A percentile compares a stretch with the other conserved stretches of the same genome.
Conservation (phyloP, 2,797 vertebrate genomes). For the Crocodylus rhombifer region DNA sequence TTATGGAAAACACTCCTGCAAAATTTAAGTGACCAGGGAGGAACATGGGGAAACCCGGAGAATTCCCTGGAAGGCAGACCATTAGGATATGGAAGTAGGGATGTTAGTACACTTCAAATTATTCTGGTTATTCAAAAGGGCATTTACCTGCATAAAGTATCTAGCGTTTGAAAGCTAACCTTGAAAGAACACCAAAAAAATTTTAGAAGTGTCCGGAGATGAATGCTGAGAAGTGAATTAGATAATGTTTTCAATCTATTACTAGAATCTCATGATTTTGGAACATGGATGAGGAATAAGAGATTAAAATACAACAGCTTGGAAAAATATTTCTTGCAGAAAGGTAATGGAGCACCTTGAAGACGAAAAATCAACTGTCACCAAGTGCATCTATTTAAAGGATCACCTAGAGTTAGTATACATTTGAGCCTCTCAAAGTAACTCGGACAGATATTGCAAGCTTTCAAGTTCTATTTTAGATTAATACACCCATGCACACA, state of each 20-base stretch:
- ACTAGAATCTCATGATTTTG: background rate
- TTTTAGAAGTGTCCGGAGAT: background rate
- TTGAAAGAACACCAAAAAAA: background rate
- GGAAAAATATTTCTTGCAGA: background rate
- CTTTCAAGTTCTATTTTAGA: background rate
- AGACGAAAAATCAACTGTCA: background rate
- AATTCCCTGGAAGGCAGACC: background rate
- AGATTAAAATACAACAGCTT: background rate
- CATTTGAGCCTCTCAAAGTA: background rate
- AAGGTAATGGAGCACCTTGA: background rate
- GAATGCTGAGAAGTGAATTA: background rate
- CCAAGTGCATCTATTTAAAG: background rate
- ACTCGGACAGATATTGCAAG: background rate
- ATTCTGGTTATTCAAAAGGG: background rate
- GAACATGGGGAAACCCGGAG: background rate
- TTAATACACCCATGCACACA: background rate
- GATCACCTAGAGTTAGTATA: background rate
- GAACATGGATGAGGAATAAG: background rate
- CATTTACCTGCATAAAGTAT: background rate
- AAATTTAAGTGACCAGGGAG: background rate
- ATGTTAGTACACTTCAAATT: background rate
- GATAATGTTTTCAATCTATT: background rate
- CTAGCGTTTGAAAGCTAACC: background rate
- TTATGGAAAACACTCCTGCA: background rate
- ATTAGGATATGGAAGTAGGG: background rate